Evolutionary conservation across 23 tunicate genomes (phyloP), one percentile per base, ranked within the genome.

Genomic region (Styela plicata): DNA sequence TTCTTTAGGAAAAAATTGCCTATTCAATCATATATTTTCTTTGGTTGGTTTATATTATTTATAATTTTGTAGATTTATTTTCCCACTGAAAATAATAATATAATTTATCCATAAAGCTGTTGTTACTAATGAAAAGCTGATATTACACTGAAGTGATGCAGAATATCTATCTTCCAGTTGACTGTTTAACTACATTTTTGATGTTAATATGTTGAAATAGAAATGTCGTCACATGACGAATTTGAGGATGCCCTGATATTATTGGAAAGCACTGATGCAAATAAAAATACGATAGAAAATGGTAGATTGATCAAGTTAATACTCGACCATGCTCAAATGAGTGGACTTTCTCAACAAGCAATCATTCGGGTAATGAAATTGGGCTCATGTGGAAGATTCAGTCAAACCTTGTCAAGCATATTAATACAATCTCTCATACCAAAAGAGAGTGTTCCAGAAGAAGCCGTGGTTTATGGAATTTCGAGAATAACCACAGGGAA

Each of bases 381-480:
- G 3, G 87, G 33, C 2, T 34, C 87, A 32, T n/a, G 62, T 63
- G 36, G 62, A 63, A 84, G 74, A 63, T 84, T 74, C 64, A 80
- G 80, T 74, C 33, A 61, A 78, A 3, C 17, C 24, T 35, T 35
- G 27, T 5, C 36, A 28, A 74, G 63, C 62, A n/a, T 3, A 2
- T 52, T 85, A 76, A 37, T 85, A 2, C 68, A 66, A 67, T 74
- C 75, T 21, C 30, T 77, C 63, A 32, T 85, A 18, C 88, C 88
- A n/a, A 34, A 82, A 37, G 88, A 85, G 65, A 85, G 78, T 44
- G 68, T 85, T 19, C 66, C 88, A 44, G 57, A 44, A 44, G 57
- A 44, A 52, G 79, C 80, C 2, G 67, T 80, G 2, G 26, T 80
- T n/a, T 63, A 70, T 63, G 24, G 73, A 7, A 37, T 86, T 20